phyloP scores from a whole-genome alignment of 2,888 invertebrate species.

The Agrilus mali region DNA sequence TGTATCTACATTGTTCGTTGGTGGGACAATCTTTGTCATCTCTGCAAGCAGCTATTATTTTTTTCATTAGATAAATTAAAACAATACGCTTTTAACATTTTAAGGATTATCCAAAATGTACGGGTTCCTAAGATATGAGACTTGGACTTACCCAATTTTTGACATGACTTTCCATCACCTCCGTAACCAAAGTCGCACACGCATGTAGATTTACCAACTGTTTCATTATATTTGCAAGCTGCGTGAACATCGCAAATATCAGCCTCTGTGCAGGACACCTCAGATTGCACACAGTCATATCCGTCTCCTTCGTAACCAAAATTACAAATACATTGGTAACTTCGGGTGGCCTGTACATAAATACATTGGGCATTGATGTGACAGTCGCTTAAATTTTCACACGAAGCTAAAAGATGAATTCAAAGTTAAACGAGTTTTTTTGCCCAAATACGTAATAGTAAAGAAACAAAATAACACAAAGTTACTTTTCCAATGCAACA shows the following conservation, averaged over 20 bases:
- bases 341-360: slow-evolving; percentile 40
- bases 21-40: slow-evolving; percentile 53
- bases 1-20: slow-evolving; percentile 61
- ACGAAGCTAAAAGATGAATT: slow-evolving; percentile 47
- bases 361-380: slow-evolving; percentile 71
- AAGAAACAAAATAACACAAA: too few species aligned
- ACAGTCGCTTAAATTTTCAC: slow-evolving; percentile 66
- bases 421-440: neutral
- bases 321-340: slow-evolving; percentile 62
- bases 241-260: slow-evolving; percentile 64
- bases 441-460: neutral
- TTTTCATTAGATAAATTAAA: too few species aligned
- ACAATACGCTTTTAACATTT: too few species aligned
- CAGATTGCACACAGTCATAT: slow-evolving; percentile 50
- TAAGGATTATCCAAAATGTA: too few species aligned
- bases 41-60: slow-evolving; percentile 39
- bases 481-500: too few species aligned
- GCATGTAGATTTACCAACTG: slow-evolving; percentile 53
- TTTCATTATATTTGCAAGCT: slow-evolving; percentile 57
- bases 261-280: slow-evolving; percentile 40
- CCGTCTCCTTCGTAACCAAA: slow-evolving; percentile 81
- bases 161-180: slow-evolving; percentile 73
- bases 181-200: slow-evolving; percentile 68
- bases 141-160: slow-evolving; percentile 39
- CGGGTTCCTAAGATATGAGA: too few species aligned